Conservation (phyloP, 2,797 vertebrate species). For the Borostomias antarcticus region DNA sequence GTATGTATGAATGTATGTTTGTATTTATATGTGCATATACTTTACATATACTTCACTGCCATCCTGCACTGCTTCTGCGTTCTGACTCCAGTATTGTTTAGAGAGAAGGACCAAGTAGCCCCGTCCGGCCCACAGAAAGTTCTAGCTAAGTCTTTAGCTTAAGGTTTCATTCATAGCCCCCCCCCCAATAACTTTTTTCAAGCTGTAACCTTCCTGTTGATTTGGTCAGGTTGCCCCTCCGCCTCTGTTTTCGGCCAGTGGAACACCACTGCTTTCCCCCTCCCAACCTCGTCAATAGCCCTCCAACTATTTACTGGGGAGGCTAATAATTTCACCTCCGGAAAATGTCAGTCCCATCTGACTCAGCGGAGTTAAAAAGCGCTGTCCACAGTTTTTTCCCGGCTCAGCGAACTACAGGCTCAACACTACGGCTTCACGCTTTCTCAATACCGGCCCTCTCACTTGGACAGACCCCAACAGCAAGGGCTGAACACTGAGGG, state of each 20-base stretch:
- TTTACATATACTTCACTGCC: conserved; percentile 56
- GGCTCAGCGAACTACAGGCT: conserved; percentile 23
- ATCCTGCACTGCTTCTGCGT: conserved; percentile 43
- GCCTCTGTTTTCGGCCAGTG: too few relatives aligned
- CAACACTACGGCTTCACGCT: conserved; percentile 1
- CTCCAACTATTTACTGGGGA: not conserved
- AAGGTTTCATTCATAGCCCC: too few relatives aligned
- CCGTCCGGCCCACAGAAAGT: not conserved
- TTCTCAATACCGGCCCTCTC: conserved; percentile 28
- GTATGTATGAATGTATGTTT: conserved; percentile 61
- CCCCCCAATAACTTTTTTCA: not conserved
- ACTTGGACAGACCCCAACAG: conserved; percentile 26
- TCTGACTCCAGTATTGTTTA: conserved; percentile 50
- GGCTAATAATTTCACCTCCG: not conserved
- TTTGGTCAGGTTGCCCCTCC: too few relatives aligned
- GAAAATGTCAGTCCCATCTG: conserved; percentile 37
- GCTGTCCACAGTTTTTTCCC: conserved; percentile 44
- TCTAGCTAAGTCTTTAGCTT: not conserved
- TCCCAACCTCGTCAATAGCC: not conserved
- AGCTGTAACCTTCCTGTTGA: conserved; percentile 8
- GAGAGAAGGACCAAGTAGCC: conserved; percentile 39
- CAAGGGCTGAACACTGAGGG: conserved; percentile 8
- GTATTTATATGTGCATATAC: conserved; percentile 70
- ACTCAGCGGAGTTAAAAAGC: conserved; percentile 42
- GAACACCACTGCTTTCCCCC: too few relatives aligned